Evolutionary conservation across 1,140 invertebrate genomes (phyloP).

Genomic region (Drosophila sproati): DNA sequence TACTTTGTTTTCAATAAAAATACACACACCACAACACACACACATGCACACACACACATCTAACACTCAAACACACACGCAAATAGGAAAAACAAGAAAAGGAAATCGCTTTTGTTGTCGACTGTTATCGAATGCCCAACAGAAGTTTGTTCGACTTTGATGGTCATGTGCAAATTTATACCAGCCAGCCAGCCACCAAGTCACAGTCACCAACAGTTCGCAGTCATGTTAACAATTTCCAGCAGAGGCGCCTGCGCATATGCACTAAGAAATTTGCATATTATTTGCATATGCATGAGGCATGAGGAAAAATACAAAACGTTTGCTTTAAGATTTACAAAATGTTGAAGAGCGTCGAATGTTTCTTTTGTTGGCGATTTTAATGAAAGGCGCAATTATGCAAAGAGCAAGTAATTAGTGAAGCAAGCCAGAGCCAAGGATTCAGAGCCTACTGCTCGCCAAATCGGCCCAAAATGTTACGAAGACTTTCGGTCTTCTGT

Average conservation of each 20-base stretch:
- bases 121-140: background rate
- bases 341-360: constrained; percentile 32
- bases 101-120: constrained; percentile 28
- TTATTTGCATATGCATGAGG: constrained; percentile 76
- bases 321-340: constrained; percentile 68
- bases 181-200: background rate
- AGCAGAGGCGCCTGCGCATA: constrained; percentile 57
- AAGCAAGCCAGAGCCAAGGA: constrained; percentile 17
- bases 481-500: background rate
- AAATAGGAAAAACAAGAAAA: constrained; percentile 25
- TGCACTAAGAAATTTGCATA: constrained; percentile 68
- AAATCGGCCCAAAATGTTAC: constrained; percentile 25
- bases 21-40: constrained; percentile 32
- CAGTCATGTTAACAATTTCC: background rate
- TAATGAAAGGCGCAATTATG: constrained; percentile 74
- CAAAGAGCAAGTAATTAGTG: constrained; percentile 76
- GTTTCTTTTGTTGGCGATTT: constrained; percentile 34
- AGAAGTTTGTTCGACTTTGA: constrained; percentile 22
- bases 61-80: background rate
- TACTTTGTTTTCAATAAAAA: constrained; percentile 67
- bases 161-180: constrained; percentile 50
- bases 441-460: background rate
- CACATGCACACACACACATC: background rate
- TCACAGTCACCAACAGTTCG: background rate
- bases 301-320: constrained; percentile 38